Evolutionary conservation across 1,140 invertebrate genomes (phyloP).

Genomic region (Micrasema longulum): DNA sequence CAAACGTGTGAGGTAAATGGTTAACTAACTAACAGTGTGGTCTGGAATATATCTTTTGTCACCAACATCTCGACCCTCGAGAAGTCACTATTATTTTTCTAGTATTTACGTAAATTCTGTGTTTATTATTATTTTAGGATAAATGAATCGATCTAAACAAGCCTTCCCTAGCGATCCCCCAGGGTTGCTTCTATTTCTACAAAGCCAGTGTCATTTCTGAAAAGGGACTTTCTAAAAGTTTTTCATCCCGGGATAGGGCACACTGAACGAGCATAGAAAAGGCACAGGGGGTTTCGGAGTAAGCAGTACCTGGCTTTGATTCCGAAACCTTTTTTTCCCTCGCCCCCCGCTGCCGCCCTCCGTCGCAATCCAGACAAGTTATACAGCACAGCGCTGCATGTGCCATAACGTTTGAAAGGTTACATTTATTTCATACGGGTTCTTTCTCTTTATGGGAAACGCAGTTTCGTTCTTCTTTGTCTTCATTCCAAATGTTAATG

Average conservation of each 20-base stretch:
- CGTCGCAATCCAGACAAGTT: conserved; percentile 33
- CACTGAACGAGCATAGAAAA: conserved; percentile 15
- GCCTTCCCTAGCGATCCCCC: conserved; percentile 19
- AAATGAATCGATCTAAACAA: conserved; percentile 33
- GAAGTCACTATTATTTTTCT: conserved; percentile 1
- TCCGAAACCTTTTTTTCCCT: conserved; percentile 41
- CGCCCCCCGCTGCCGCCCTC: conserved; percentile 27
- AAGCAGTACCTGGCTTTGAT: conserved; percentile 33
- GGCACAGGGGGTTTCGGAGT: conserved; percentile 31
- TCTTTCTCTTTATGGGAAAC: conserved; percentile 42
- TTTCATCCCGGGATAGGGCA: conserved; percentile 7
- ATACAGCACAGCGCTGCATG: conserved; percentile 27
- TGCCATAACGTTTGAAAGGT: conserved; percentile 49
- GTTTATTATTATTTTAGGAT: conserved; percentile 32
- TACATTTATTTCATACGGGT: conserved; percentile 44
- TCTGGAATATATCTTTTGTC: conserved; percentile 11
- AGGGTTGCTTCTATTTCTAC: conserved; percentile 21
- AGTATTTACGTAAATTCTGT: conserved; percentile 12
- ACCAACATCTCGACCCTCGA: conserved; percentile 15
- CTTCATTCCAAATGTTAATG: conserved; percentile 50
- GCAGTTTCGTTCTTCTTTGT: conserved; percentile 45
- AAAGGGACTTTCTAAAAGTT: conserved; percentile 34
- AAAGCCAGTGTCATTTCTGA: conserved; percentile 27
- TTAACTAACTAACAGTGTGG: conserved; percentile 21
- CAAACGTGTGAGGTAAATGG: conserved; percentile 21